Evolutionary conservation across 1,140 invertebrate species (phyloP).

Genomic region (Heliconius nattereri): DNA sequence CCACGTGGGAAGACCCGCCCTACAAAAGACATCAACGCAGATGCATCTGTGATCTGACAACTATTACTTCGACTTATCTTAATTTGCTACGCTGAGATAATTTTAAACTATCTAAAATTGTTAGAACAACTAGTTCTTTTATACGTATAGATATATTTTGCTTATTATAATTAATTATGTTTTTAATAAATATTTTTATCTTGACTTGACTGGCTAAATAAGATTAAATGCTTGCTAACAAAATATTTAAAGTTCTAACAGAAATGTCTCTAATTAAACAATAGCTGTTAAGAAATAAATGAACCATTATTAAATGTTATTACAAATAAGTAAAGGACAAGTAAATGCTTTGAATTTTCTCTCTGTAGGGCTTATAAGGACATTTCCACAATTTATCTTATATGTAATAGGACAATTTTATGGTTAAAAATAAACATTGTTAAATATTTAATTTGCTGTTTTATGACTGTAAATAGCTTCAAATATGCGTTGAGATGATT

Average conservation of each 20-base stretch:
- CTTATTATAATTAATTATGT: too few relatives aligned
- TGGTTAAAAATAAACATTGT: not conserved
- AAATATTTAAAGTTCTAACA: too few relatives aligned
- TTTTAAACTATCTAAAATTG: not conserved
- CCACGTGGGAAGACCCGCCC: not conserved
- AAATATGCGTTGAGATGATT: constrained; percentile 10
- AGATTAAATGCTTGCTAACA: too few relatives aligned
- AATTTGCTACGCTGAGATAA: not conserved
- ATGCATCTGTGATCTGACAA: not conserved
- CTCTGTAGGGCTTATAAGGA: not conserved
- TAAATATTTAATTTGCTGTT: not conserved
- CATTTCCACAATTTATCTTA: not conserved
- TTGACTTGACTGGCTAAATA: too few relatives aligned
- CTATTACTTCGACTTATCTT: not conserved
- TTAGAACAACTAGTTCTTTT: not conserved
- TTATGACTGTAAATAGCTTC: not conserved
- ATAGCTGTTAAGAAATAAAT: too few relatives aligned
- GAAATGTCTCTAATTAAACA: too few relatives aligned
- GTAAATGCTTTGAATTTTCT: not conserved
- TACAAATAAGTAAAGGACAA: too few relatives aligned
- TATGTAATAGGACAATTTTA: not conserved
- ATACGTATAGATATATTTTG: too few relatives aligned
- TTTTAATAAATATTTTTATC: too few relatives aligned
- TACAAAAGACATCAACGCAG: constrained; percentile 28
- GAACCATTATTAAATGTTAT: too few relatives aligned